phyloP scores from a whole-genome alignment of 2,113 vertebrate genomes.

The Microcebus murinus region DNA sequence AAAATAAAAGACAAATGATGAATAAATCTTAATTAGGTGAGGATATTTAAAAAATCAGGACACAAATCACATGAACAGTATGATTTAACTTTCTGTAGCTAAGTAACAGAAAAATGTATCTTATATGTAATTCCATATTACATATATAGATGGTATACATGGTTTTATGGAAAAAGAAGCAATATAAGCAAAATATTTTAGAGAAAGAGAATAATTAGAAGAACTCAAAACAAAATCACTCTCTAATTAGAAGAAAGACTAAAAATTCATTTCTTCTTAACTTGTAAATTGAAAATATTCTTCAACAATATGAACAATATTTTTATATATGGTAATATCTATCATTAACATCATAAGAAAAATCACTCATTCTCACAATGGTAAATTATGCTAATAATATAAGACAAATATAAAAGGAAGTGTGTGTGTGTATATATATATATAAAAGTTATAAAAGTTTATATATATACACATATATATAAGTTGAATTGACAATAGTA shows the following conservation, averaged over 20 bases:
- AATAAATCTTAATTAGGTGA: background rate
- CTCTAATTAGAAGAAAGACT: background rate
- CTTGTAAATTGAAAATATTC: background rate
- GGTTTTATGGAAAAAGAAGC: background rate
- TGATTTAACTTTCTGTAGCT: background rate
- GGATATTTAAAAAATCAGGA: background rate
- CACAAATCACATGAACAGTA: background rate
- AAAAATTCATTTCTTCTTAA: background rate
- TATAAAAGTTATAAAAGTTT: too few species aligned
- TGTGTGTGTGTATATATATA: background rate
- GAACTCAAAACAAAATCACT: background rate
- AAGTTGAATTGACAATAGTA: background rate
- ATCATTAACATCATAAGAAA: background rate
- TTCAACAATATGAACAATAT: background rate
- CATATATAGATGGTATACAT: too few species aligned
- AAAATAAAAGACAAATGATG: background rate
- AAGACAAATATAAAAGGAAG: background rate
- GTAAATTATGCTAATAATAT: background rate
- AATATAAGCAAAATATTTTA: background rate
- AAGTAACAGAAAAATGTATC: background rate
- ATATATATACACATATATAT: too few species aligned
- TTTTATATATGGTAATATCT: background rate
- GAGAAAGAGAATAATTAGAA: background rate
- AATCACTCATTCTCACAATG: background rate
- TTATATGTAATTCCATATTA: background rate